phyloP scores from a whole-genome alignment of 2,888 invertebrate species.

The Lumbricus terrestris region DNA sequence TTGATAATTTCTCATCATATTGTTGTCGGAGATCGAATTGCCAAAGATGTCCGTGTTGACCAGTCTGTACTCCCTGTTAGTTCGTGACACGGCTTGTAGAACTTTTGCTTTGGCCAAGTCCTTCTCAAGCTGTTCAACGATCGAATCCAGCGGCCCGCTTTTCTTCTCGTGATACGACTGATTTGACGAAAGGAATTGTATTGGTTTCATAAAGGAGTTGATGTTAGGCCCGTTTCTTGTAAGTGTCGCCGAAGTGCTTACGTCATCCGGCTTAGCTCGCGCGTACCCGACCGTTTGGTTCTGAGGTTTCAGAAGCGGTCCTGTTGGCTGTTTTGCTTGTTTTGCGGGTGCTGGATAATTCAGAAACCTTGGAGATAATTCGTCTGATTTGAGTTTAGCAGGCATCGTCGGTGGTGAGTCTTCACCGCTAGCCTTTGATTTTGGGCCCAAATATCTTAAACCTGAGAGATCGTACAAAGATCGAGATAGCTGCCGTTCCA shows the following conservation, averaged over 20 bases:
- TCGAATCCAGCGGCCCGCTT: neutral
- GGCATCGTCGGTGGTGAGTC: neutral
- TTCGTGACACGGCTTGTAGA: neutral
- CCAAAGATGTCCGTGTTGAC: neutral
- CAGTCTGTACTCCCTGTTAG: neutral
- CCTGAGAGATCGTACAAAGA: neutral
- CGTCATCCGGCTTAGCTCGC: neutral
- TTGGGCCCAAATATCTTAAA: neutral
- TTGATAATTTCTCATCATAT: neutral
- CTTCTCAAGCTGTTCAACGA: neutral
- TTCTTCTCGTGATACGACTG: neutral
- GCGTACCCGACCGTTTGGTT: neutral
- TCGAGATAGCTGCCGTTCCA: neutral
- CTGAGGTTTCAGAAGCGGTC: neutral
- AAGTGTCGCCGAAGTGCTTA: neutral
- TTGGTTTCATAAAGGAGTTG: conserved; percentile 8
- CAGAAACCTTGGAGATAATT: neutral
- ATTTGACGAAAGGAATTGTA: neutral
- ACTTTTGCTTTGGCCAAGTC: neutral
- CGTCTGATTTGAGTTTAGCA: neutral
- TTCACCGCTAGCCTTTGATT: neutral
- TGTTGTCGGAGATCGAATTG: neutral
- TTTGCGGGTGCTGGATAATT: neutral
- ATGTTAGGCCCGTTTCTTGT: neutral
- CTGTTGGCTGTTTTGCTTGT: neutral